Conservation (phyloP, 1,140 invertebrate genomes). For the Zophobas morio region DNA sequence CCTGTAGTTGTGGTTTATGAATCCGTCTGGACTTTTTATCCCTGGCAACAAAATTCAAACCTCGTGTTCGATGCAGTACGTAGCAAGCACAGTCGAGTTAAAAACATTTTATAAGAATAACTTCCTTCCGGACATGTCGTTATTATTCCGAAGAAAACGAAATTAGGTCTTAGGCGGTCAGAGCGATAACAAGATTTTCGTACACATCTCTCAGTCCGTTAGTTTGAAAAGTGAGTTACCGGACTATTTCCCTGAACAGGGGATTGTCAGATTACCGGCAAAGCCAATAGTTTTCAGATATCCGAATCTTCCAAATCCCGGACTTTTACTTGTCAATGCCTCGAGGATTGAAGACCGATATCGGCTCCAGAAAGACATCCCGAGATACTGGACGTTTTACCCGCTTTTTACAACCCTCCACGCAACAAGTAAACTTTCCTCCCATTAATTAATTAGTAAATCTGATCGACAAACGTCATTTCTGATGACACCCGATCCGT, state of each 20-base stretch:
- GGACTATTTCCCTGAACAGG: conserved; percentile 51
- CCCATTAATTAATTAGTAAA: too few relatives aligned
- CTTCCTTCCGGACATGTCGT: too few relatives aligned
- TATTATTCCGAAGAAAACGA: background rate
- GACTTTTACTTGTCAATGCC: conserved; percentile 49
- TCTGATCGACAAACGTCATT: too few relatives aligned
- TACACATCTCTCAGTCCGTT: conserved; percentile 49
- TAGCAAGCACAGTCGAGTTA: too few relatives aligned
- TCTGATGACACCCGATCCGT: background rate
- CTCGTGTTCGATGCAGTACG: too few relatives aligned
- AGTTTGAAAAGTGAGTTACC: conserved; percentile 52
- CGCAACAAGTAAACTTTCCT: conserved; percentile 10
- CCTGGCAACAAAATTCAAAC: too few relatives aligned
- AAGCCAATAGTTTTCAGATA: conserved; percentile 54
- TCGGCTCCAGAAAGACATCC: conserved; percentile 13
- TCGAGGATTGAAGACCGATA: conserved; percentile 37
- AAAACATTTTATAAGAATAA: too few relatives aligned
- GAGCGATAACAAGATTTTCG: conserved; percentile 50
- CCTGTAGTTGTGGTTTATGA: too few relatives aligned
- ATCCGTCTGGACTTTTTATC: too few relatives aligned
- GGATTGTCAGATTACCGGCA: conserved; percentile 51
- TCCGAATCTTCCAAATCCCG: conserved; percentile 45
- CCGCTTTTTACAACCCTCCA: background rate
- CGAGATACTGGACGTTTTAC: background rate
- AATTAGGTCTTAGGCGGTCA: background rate